Percentiles rank a stretch among this genome's conserved stretches.
Conservation (phyloP, 2,797 vertebrate genomes). For the Heliangelus exortis region DNA sequence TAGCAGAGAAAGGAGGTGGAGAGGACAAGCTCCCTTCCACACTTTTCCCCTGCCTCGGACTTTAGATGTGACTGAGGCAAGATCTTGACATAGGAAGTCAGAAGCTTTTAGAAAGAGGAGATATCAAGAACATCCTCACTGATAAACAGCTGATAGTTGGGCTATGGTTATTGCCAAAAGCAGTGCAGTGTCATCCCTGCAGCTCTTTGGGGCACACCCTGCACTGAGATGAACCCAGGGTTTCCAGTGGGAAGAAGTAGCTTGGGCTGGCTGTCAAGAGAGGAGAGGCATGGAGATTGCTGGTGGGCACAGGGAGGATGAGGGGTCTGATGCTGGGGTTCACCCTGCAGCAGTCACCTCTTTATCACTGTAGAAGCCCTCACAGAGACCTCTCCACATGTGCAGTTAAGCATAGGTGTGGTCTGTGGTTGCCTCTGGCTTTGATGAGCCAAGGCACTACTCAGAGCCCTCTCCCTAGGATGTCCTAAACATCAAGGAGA, state of each 20-base stretch:
- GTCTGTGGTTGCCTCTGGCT: no score
- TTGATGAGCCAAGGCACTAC: neutral
- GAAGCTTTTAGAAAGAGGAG: neutral
- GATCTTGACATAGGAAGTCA: neutral
- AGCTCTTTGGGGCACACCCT: neutral
- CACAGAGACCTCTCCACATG: neutral
- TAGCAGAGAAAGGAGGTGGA: neutral
- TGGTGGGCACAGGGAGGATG: fast-evolving
- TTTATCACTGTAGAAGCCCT: neutral
- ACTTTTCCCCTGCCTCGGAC: neutral
- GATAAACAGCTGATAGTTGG: neutral
- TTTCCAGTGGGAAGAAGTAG: neutral
- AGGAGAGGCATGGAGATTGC: neutral
- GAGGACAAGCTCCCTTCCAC: neutral
- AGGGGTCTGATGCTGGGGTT: neutral
- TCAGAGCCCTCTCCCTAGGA: neutral
- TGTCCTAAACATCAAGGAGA: neutral
- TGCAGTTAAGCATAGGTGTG: neutral
- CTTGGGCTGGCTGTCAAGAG: neutral
- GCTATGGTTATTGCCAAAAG: neutral
- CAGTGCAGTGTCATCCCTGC: fast-evolving
- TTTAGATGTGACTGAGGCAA: neutral
- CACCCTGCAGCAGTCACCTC: neutral
- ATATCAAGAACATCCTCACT: neutral
- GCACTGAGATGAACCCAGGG: neutral